A percentile compares a stretch with the other conserved stretches of the same genome.
These are phyloP conservation scores for Heterocephalus glaber DNA, from an alignment of 2,113 vertebrate genomes.

Conservation along the genomic window DNA sequence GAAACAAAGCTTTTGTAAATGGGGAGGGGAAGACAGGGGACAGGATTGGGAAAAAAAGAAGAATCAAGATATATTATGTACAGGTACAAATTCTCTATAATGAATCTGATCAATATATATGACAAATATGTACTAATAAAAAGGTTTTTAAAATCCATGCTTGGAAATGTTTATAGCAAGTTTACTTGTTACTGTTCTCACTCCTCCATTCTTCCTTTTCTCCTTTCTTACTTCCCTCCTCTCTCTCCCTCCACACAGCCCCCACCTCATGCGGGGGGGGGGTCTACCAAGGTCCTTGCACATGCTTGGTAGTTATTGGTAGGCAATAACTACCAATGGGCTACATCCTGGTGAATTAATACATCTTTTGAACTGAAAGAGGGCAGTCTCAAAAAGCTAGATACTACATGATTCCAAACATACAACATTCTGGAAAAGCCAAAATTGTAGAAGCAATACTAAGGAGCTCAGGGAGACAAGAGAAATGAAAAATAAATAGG, in stretches of 20 bases:
- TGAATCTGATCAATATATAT: no score
- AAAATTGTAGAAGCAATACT: not conserved
- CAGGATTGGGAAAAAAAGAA: no score
- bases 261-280: no score
- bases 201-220: not conserved
- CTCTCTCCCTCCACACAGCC: not conserved
- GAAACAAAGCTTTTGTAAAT: no score
- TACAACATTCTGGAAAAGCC: slow-evolving; percentile 14
- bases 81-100: no score
- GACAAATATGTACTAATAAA: no score
- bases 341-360: not conserved
- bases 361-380: not conserved
- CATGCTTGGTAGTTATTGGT: no score
- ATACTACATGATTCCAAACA: not conserved
- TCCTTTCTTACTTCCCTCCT: no score
- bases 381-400: not conserved
- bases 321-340: not conserved
- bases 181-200: not conserved
- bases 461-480: not conserved
- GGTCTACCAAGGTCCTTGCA: not conserved
- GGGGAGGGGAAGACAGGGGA: no score
- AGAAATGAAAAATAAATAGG: not conserved
- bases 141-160: no score
- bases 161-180: not conserved
- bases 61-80: no score